These are phyloP conservation scores for Anhinga anhinga DNA, from an alignment of 2,113 vertebrate species.

Conservation along the genomic window DNA sequence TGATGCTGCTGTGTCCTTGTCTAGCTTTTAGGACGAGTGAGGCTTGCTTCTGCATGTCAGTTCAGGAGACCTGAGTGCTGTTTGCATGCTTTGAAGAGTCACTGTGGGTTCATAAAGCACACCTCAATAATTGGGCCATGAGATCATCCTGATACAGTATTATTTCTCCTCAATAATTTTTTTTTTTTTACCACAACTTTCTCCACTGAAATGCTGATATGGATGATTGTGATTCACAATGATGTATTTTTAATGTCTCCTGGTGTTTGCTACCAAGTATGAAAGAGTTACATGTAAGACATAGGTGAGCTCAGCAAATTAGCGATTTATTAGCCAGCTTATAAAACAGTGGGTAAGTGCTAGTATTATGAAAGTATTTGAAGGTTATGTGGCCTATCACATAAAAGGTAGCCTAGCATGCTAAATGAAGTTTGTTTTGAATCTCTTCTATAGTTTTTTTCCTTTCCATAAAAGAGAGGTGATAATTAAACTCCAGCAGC, in stretches of 20 bases:
- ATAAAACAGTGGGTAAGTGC: background rate
- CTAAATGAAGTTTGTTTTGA: background rate
- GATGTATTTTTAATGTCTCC: background rate
- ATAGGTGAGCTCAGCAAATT: background rate
- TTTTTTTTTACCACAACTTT: background rate
- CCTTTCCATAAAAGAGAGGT: background rate
- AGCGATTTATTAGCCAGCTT: background rate
- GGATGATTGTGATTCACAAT: background rate
- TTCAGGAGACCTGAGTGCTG: background rate
- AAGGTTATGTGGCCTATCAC: background rate
- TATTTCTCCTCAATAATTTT: background rate
- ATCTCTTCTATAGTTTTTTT: background rate
- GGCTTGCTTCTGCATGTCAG: rapidly evolving
- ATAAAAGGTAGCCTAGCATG: background rate
- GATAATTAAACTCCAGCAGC: background rate
- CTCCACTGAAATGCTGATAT: background rate
- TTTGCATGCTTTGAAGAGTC: background rate
- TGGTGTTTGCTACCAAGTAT: background rate
- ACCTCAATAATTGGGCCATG: background rate
- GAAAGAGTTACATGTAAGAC: background rate
- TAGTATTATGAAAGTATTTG: background rate
- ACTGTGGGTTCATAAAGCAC: background rate
- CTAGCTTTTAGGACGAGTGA: background rate
- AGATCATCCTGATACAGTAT: background rate
- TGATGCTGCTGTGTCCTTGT: background rate